phyloP scores from a whole-genome alignment of 2,113 vertebrate genomes.

The Ovibos moschatus region DNA sequence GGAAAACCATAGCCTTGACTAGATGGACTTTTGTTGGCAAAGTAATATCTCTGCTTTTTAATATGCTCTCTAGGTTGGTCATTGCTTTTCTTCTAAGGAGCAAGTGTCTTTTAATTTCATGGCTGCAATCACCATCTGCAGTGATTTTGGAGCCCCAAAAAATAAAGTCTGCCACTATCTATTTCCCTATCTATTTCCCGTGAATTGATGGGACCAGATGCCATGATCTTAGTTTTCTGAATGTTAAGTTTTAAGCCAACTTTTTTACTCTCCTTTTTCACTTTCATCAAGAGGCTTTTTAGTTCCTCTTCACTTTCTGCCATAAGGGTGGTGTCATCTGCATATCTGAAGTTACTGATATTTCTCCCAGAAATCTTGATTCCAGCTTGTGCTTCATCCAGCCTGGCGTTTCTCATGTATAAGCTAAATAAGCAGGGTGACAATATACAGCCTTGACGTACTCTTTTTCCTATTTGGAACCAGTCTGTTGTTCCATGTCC shows the following conservation, averaged over 20 bases:
- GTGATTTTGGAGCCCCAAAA: fast-evolving
- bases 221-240: neutral
- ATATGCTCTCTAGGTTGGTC: neutral
- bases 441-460: neutral
- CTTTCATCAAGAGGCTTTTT: neutral
- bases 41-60: neutral
- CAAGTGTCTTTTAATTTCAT: neutral
- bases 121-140: neutral
- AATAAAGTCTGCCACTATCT: neutral
- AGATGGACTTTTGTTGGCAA: neutral
- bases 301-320: neutral
- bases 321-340: neutral
- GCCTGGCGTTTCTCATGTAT: fast-evolving
- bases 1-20: neutral
- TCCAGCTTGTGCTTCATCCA: neutral
- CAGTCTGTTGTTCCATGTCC: neutral
- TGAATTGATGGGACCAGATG: neutral
- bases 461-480: neutral
- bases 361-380: neutral
- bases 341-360: neutral
- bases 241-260: neutral
- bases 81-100: neutral
- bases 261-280: neutral
- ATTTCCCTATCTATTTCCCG: neutral
- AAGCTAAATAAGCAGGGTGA: neutral